Evolutionary conservation across 1,140 invertebrate species (phyloP).

Genomic region (Solen grandis): DNA sequence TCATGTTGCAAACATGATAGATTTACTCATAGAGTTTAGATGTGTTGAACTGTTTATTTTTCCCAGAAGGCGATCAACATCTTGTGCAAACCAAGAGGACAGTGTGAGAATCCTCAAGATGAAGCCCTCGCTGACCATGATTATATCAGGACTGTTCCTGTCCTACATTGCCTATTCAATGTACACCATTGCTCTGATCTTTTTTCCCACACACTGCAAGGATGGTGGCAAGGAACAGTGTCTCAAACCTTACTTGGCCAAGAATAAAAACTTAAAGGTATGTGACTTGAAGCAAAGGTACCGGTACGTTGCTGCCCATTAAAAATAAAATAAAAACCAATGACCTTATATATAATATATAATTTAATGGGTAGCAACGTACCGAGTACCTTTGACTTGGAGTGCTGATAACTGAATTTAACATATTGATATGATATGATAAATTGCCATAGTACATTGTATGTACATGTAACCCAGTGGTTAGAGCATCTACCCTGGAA

Average conservation of each 20-base stretch:
- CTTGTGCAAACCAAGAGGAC: no score
- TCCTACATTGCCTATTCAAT: slow-evolving; percentile 87
- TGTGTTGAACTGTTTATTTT: no score
- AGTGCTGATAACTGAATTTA: background rate
- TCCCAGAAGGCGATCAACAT: no score
- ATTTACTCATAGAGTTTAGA: no score
- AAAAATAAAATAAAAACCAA: no score
- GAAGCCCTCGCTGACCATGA: slow-evolving; percentile 44
- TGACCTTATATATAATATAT: background rate
- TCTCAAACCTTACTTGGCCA: slow-evolving; percentile 42
- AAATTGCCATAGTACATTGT: background rate
- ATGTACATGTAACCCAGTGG: no score
- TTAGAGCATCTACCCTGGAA: no score
- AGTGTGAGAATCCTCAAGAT: no score
- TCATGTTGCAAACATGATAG: no score
- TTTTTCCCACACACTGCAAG: slow-evolving; percentile 83
- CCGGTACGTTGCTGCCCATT: no score
- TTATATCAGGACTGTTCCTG: slow-evolving; percentile 85
- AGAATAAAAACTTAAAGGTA: slow-evolving; percentile 38
- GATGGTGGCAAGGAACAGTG: slow-evolving; percentile 24
- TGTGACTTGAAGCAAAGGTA: no score
- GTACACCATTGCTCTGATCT: slow-evolving; percentile 87
- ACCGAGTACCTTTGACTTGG: background rate
- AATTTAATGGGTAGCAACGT: no score
- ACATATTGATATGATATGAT: background rate